Evolutionary conservation across 2,888 invertebrate genomes (phyloP).

Genomic region (Platycheirus rosarum): DNA sequence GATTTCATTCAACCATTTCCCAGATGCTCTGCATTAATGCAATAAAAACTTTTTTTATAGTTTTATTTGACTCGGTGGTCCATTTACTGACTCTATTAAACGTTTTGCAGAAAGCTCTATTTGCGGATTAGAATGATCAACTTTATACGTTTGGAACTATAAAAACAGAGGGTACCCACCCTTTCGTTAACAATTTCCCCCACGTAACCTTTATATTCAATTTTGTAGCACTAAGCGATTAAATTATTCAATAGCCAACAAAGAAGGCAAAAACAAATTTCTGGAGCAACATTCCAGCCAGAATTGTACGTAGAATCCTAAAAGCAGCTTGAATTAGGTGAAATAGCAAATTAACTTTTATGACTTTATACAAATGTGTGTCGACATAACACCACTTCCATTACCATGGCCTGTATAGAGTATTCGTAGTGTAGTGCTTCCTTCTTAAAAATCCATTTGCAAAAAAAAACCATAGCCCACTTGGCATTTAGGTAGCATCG

Average conservation of each 20-base stretch:
- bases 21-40: background rate
- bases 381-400: slow-evolving; percentile 24
- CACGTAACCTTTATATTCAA: slow-evolving; percentile 56
- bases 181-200: slow-evolving; percentile 26
- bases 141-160: background rate
- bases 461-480: slow-evolving; percentile 27
- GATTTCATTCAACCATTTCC: slow-evolving; percentile 2
- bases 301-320: slow-evolving; percentile 21
- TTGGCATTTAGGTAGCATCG: slow-evolving; percentile 22
- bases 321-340: slow-evolving; percentile 63
- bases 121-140: slow-evolving; percentile 22
- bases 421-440: background rate
- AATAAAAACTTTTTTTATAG: slow-evolving; percentile 13
- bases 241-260: slow-evolving; percentile 63
- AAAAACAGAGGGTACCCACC: slow-evolving; percentile 12
- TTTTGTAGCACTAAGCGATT: slow-evolving; percentile 51
- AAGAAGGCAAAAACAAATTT: slow-evolving; percentile 9
- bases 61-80: slow-evolving; percentile 11
- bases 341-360: slow-evolving; percentile 68
- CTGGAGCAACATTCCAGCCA: slow-evolving; percentile 7
- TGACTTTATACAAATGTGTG: slow-evolving; percentile 32
- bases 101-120: slow-evolving; percentile 10
- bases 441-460: slow-evolving; percentile 2
- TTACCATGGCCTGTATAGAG: background rate
- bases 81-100: slow-evolving; percentile 17